Percentiles rank a stretch among this genome's conserved stretches.
Evolutionary conservation across 1,140 invertebrate species (phyloP).

Genomic region (Thaumatotibia leucotreta): DNA sequence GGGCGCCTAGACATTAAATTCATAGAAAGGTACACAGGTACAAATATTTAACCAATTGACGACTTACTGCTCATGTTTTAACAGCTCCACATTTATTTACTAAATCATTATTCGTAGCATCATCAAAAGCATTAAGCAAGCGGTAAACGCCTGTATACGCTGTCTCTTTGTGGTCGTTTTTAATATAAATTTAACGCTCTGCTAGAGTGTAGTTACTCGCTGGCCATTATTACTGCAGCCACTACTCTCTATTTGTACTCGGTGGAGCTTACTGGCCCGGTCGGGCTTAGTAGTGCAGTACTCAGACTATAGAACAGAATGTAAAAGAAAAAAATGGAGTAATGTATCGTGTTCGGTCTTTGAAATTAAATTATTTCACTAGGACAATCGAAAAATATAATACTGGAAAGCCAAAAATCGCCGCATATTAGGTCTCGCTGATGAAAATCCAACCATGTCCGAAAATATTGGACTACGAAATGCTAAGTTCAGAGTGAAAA

Average conservation of each 20-base stretch:
- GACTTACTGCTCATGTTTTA: too few species aligned
- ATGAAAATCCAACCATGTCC: too few species aligned
- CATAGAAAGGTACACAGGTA: too few species aligned
- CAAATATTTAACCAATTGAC: too few species aligned
- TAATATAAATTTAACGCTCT: constrained; percentile 58
- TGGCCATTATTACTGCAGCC: constrained; percentile 47
- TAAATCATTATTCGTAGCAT: not conserved
- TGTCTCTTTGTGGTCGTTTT: constrained; percentile 27
- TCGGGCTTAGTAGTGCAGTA: constrained; percentile 22
- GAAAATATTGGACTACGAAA: too few species aligned
- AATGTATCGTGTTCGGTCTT: constrained; percentile 23
- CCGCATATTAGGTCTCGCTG: too few species aligned
- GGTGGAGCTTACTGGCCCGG: constrained; percentile 38
- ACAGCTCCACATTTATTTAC: not conserved
- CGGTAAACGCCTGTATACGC: not conserved
- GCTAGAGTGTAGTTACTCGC: constrained; percentile 31
- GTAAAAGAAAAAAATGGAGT: not conserved
- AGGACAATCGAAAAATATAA: too few species aligned
- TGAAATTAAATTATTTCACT: constrained; percentile 36
- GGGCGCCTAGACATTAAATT: too few species aligned
- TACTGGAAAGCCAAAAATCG: too few species aligned
- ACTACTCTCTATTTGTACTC: constrained; percentile 57
- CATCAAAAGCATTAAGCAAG: not conserved
- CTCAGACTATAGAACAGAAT: not conserved
- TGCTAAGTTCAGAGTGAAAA: too few species aligned